Base-by-base conservation (phyloP, 2,888 invertebrate genomes). In the Drosophila subquinaria region DNA sequence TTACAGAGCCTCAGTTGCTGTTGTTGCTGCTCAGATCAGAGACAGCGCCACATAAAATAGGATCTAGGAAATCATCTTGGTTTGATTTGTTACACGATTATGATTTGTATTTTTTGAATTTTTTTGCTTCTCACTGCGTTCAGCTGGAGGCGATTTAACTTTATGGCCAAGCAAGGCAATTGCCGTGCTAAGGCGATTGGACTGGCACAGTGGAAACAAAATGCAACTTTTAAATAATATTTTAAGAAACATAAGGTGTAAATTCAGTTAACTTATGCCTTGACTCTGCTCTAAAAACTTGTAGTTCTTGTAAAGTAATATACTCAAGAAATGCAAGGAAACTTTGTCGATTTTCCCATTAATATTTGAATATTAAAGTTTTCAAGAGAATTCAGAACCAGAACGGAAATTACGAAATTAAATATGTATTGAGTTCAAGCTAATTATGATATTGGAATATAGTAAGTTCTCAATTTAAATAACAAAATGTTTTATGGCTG, bases 51-150 rank as follows among this genome's bases (percentile, higher is more conserved):
- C 87, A 71, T 87, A 83, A 87, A 87, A 75, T 53, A 48, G 65
- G 64, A 56, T 48, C 63, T 71, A 59, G 60, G 50, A 23, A 53
- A 64, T 60, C 73, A 69, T 52, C 69, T 57, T 68, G 67, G 69
- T 76, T 82, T 88, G 88, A 85, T 83, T 85, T 83, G 76, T 82
- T 82, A 35, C 64, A 69, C 69, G 80, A 79, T 79, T 85, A 88
- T 82, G 88, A 88, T 83, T 88, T 88, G 88, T 75, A 68, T 74
- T 78, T 74, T 78, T 79, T 64, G 35, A 55, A 72, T 66, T 60
- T 52, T 52, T 47, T 48, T 43, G 61, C 64, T 79, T 63, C 76
- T 52, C 70, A 71, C 68, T 76, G 67, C 23, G 11, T 36, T 6
- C 47, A 15, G 27, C 48, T 38, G 33, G 30, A 17, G 40, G 73